A percentile compares a stretch with the other conserved stretches of the same genome.
Evolutionary conservation across 1,140 invertebrate species (phyloP).

Genomic region (Cydia pomonella): DNA sequence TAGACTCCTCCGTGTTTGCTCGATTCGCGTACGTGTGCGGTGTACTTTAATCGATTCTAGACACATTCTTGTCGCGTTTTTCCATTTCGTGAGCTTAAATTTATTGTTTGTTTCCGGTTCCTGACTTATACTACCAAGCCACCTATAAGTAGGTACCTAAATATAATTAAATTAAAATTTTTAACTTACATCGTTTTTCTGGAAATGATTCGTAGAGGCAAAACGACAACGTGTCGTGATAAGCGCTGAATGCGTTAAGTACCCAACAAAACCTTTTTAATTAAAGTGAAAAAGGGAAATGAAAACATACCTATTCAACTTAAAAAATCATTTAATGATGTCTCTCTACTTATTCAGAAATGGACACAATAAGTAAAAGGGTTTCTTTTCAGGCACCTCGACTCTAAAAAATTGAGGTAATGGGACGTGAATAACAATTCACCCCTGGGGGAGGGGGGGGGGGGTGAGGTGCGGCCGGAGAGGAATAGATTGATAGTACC

Average conservation of each 20-base stretch:
- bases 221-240: no score
- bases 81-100: conserved; percentile 30
- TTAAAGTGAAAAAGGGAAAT: conserved; percentile 39
- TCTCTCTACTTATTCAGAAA: conserved; percentile 66
- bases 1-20: conserved; percentile 61
- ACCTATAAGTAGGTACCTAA: background rate
- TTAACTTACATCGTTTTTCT: background rate
- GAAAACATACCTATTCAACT: conserved; percentile 59
- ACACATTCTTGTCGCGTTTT: conserved; percentile 59
- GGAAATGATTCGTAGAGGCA: no score
- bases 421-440: conserved; percentile 80
- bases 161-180: background rate
- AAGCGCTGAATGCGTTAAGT: background rate
- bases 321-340: conserved; percentile 69
- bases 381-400: conserved; percentile 76
- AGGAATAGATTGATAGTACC: conserved; percentile 74
- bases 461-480: conserved; percentile 49
- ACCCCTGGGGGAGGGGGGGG: conserved; percentile 55
- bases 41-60: conserved; percentile 66
- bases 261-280: conserved; percentile 46
- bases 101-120: background rate
- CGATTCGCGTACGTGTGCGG: conserved; percentile 60
- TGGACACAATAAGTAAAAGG: conserved; percentile 77
- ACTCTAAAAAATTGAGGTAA: conserved; percentile 79
- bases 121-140: background rate